Conservation (phyloP, 1,140 invertebrate species). For the Ephestia elutella region DNA sequence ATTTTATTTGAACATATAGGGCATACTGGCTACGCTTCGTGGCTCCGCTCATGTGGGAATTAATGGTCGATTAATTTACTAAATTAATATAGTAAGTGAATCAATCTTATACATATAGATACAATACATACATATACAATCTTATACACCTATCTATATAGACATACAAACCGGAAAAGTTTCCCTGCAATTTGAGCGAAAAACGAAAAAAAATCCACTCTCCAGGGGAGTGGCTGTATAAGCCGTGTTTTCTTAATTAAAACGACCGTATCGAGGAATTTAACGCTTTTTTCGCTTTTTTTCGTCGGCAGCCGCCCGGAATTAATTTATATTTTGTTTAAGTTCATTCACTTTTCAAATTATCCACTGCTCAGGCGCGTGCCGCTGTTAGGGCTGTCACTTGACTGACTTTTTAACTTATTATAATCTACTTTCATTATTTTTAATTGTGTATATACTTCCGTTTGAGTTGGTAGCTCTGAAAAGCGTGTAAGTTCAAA, state of each 20-base stretch:
- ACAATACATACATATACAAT: too few relatives aligned
- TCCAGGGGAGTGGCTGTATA: background rate
- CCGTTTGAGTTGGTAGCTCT: too few relatives aligned
- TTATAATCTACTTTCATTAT: too few relatives aligned
- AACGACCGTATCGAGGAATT: conserved; percentile 1
- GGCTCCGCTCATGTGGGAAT: too few relatives aligned
- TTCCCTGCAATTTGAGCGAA: background rate
- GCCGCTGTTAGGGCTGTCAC: background rate
- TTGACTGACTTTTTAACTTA: background rate
- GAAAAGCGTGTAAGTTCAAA: too few relatives aligned
- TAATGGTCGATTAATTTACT: too few relatives aligned
- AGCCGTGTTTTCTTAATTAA: conserved; percentile 5
- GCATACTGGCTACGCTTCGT: too few relatives aligned
- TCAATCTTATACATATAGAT: too few relatives aligned
- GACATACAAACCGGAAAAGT: background rate
- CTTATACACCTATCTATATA: background rate
- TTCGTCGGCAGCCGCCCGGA: background rate
- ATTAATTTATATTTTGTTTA: conserved; percentile 4
- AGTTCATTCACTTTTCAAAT: conserved; percentile 4
- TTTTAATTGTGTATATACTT: too few relatives aligned
- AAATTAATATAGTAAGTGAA: too few relatives aligned
- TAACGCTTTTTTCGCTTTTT: background rate
- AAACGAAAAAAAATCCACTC: background rate
- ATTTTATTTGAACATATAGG: background rate
- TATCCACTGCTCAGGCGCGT: background rate